Evolutionary conservation across 2,888 invertebrate genomes (phyloP).

Genomic region (Drosophila nr. fundita): DNA sequence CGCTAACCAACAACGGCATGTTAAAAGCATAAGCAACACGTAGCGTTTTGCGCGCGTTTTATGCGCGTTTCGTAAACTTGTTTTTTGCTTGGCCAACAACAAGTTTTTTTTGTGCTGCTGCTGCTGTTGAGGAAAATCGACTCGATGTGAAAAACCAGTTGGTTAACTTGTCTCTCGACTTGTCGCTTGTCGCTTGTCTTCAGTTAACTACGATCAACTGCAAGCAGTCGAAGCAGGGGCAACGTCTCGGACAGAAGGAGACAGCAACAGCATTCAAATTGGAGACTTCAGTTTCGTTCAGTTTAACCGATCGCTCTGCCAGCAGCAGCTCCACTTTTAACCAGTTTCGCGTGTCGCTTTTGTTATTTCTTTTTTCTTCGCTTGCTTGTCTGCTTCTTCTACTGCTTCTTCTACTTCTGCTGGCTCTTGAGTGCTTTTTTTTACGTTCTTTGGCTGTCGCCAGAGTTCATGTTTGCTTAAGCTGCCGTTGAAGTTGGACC

Average conservation of each 20-base stretch:
- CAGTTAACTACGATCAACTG: constrained; percentile 44
- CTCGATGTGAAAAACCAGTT: constrained; percentile 60
- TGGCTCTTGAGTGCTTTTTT: constrained; percentile 34
- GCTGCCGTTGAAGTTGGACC: constrained; percentile 63
- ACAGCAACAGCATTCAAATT: constrained; percentile 17
- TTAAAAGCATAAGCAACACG: constrained; percentile 60
- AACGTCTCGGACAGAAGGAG: constrained; percentile 51
- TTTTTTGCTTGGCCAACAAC: constrained; percentile 52
- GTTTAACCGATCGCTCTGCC: constrained; percentile 52
- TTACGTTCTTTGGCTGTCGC: constrained; percentile 63
- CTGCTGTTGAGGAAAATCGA: constrained; percentile 39
- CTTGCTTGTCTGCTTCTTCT: constrained; percentile 13
- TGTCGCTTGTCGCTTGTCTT: constrained; percentile 15
- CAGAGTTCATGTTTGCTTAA: constrained; percentile 72
- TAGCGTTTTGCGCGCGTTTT: constrained; percentile 60
- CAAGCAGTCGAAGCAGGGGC: constrained; percentile 60
- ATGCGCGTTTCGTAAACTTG: constrained; percentile 50
- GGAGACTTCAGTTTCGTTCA: constrained; percentile 58
- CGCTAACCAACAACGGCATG: constrained; percentile 29
- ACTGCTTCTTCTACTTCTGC: constrained; percentile 23
- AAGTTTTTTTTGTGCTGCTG: constrained; percentile 11
- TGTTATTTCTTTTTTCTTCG: constrained; percentile 11
- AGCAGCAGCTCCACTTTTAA: constrained; percentile 72
- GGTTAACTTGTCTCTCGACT: constrained; percentile 40
- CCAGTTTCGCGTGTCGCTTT: constrained; percentile 58